phyloP scores from a whole-genome alignment of 2,113 vertebrate genomes.

The Caranx melampygus region DNA sequence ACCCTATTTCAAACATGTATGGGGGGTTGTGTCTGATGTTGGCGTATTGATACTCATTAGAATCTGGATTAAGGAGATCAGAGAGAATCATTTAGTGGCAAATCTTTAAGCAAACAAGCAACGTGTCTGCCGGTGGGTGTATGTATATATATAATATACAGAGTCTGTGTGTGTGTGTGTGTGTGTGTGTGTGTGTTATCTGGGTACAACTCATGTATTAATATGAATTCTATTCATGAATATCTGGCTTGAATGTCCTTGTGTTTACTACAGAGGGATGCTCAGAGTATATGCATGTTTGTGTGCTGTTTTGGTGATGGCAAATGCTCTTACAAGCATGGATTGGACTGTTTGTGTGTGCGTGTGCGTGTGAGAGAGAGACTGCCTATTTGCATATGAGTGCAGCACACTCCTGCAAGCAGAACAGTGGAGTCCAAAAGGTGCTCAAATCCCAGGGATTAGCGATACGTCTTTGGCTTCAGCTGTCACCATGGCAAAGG shows the following conservation, averaged over 20 bases:
- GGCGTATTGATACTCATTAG: constrained; percentile 2
- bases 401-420: constrained; percentile 40
- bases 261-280: not conserved
- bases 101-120: constrained; percentile 14
- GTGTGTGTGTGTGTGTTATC: constrained; percentile 32
- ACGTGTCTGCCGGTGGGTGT: not conserved
- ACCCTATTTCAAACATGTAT: not conserved
- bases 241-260: not conserved
- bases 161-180: constrained; percentile 20
- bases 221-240: constrained; percentile 14
- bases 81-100: constrained; percentile 7
- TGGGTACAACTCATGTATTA: not conserved
- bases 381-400: constrained; percentile 52
- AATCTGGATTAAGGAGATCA: constrained; percentile 6
- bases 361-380: constrained; percentile 29
- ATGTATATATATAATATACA: not conserved
- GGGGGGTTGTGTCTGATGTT: constrained; percentile 1
- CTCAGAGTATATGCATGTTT: not conserved
- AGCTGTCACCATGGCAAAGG: constrained; percentile 79
- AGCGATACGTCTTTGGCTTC: constrained; percentile 73
- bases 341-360: constrained; percentile 10
- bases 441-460: constrained; percentile 71
- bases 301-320: constrained; percentile 29
- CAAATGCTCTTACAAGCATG: constrained; percentile 21
- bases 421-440: constrained; percentile 58